Base-by-base conservation (phyloP, 2,113 vertebrate genomes). In the Leiothrix lutea region DNA sequence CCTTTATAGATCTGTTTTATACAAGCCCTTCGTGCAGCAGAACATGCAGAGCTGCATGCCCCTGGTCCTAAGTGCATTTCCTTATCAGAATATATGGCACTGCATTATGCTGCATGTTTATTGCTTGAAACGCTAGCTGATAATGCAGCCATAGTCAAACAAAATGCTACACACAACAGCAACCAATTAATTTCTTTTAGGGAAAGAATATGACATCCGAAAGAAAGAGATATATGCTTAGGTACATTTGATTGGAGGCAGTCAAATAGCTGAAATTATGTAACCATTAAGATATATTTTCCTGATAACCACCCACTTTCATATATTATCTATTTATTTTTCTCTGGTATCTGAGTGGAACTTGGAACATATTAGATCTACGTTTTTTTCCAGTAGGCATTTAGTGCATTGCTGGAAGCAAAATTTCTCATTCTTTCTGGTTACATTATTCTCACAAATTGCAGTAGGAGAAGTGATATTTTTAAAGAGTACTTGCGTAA, bases 11-110 rank as follows among this genome's bases (percentile, higher is more conserved):
- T 40, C 51, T 53, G 40, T 58, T 92, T 86, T 83, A 73, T 65
- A 18, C 5, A 38, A 65, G 38, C 42, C 35, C 64, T 73, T 69
- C 2, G 1, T 48, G 90, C 84, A 74, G 40, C 57, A 40, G 17
- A 13, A 2, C 53, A 54, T 6, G 28, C 35, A 85, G 64, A 79
- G 44, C 81, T 67, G 66, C 83, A 78, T 10, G 14, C 58, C n/a
- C 73, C n/a, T 7, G 2, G 22, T 51, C 80, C 85, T 73, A 92
- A 94, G 74, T 72, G 57, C 78, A 65, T 80, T 84, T 96, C 42
- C 94, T 97, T 96, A 97, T 97, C 94, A 84, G 90, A 91, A 67
- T 75, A 71, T 29, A 35, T 19, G 71, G 86, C 61, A 17, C 73
- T 28, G 36, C 54, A n/a, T 77, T 67, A 80, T 66, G 84, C 48